phyloP scores from a whole-genome alignment of 2,888 invertebrate species.

The Magallana nippona region DNA sequence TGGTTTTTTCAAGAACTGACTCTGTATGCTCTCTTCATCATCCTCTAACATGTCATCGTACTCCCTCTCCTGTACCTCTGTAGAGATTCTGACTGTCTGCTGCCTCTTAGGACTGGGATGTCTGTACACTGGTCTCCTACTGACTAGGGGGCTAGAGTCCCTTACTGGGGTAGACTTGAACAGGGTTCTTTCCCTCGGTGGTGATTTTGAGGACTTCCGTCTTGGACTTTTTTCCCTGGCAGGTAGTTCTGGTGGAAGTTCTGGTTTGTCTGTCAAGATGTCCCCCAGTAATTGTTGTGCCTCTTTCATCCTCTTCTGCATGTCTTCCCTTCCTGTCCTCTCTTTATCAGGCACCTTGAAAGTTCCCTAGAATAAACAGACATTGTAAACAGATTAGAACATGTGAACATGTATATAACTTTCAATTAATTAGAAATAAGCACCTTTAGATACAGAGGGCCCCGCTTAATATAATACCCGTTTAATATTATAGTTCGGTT shows the following conservation, averaged over 20 bases:
- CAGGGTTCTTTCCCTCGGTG: constrained; percentile 26
- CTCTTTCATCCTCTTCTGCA: constrained; percentile 66
- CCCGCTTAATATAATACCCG: no score
- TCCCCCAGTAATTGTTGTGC: constrained; percentile 72
- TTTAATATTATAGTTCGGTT: no score
- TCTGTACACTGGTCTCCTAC: constrained; percentile 28
- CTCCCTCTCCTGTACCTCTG: constrained; percentile 42
- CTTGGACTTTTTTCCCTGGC: constrained; percentile 49
- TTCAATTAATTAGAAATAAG: no score
- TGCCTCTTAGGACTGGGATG: constrained; percentile 40
- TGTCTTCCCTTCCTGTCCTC: constrained; percentile 60
- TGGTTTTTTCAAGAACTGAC: background rate
- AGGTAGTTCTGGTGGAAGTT: constrained; percentile 60
- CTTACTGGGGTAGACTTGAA: background rate
- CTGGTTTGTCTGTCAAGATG: constrained; percentile 67
- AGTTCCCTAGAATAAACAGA: constrained; percentile 13
- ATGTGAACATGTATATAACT: no score
- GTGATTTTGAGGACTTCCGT: constrained; percentile 42
- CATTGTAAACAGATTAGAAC: no score
- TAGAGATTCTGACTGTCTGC: constrained; percentile 45
- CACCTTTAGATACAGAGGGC: no score
- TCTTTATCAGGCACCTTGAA: constrained; percentile 51
- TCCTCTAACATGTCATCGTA: constrained; percentile 2
- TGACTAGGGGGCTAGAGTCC: constrained; percentile 35
- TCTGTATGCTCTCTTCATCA: background rate